phyloP scores from a whole-genome alignment of 2,888 invertebrate genomes.

The Mythimna ferrago region DNA sequence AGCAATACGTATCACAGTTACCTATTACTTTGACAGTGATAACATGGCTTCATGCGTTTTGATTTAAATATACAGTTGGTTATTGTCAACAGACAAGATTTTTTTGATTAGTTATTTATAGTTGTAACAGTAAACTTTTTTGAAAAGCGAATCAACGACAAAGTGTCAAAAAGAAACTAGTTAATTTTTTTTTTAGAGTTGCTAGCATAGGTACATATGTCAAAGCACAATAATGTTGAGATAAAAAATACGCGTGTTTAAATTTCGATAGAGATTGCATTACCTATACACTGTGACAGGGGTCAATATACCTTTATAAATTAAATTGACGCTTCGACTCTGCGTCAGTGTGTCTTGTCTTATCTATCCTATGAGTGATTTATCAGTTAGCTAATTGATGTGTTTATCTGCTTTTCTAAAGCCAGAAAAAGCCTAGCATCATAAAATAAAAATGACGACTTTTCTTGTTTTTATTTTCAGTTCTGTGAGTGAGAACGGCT shows the following conservation, averaged over 20 bases:
- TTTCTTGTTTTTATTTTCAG: not conserved
- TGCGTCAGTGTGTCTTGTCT: not conserved
- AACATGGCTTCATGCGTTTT: not conserved
- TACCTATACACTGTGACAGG: not conserved
- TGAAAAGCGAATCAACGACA: not conserved
- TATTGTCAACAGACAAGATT: not conserved
- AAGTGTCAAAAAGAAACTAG: not conserved
- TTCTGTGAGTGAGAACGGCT: not conserved
- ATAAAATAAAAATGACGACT: not conserved
- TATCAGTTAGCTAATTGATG: not conserved
- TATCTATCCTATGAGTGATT: not conserved
- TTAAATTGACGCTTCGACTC: not conserved
- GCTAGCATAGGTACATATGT: not conserved
- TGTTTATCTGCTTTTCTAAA: not conserved
- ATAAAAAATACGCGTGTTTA: not conserved
- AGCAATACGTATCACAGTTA: constrained; percentile 2
- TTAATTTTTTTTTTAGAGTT: not conserved
- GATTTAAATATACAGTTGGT: not conserved
- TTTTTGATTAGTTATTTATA: not conserved
- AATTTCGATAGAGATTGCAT: not conserved
- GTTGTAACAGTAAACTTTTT: not conserved
- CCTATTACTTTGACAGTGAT: not conserved
- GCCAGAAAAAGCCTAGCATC: not conserved
- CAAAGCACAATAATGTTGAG: no score
- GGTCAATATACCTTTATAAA: not conserved